These are phyloP conservation scores for Molossus molossus DNA, from an alignment of 2,797 vertebrate genomes.

Conservation along the genomic window DNA sequence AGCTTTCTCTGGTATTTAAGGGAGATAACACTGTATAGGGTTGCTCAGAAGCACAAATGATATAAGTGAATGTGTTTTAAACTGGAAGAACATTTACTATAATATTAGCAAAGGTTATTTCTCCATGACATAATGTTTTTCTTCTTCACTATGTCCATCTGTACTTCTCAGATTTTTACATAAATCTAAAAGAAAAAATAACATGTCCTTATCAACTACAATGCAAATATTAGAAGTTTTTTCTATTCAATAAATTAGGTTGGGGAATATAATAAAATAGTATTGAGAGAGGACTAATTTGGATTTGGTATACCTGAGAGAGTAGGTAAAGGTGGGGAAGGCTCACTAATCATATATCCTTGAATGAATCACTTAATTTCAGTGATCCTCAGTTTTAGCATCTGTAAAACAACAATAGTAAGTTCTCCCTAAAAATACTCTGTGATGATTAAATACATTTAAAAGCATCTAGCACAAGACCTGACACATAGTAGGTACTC, in stretches of 20 bases:
- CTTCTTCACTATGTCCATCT: neutral
- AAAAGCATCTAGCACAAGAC: constrained; percentile 30
- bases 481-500: constrained; percentile 14
- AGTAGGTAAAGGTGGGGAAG: neutral
- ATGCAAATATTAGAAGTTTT: neutral
- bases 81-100: neutral
- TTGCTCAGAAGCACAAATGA: neutral
- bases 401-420: constrained; percentile 31
- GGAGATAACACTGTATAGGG: neutral
- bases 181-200: neutral
- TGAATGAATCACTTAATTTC: constrained; percentile 45
- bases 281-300: neutral
- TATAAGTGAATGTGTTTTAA: neutral
- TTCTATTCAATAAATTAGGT: constrained; percentile 17
- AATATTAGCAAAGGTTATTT: constrained; percentile 1
- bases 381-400: constrained; percentile 8
- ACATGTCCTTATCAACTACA: neutral
- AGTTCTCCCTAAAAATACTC: neutral
- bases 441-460: constrained; percentile 5
- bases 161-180: neutral
- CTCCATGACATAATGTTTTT: neutral
- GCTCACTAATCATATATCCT: neutral
- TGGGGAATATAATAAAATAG: neutral
- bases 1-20: neutral
- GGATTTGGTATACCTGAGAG: neutral